Evolutionary conservation across 2,113 vertebrate genomes (phyloP).

Genomic region (Megatriorchis doriae): DNA sequence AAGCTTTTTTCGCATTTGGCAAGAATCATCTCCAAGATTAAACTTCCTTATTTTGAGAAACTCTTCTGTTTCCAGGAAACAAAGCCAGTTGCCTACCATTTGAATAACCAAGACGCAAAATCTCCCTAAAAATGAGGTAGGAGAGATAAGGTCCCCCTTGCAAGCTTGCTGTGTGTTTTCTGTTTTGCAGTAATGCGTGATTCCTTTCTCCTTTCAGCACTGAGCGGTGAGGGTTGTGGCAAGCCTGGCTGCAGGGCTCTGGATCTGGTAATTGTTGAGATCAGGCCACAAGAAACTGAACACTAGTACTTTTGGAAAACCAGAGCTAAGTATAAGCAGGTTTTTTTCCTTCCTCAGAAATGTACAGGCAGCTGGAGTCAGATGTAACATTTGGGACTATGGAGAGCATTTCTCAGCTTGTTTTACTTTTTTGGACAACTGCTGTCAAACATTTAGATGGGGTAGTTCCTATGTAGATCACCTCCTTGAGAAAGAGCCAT

Average conservation of each 20-base stretch:
- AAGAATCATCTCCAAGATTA: not conserved
- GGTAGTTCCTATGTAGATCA: not conserved
- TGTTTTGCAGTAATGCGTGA: not conserved
- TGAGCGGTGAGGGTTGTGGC: rapidly evolving
- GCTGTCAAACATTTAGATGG: too few species aligned
- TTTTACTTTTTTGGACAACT: not conserved
- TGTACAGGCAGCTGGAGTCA: not conserved
- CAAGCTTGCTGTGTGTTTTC: not conserved
- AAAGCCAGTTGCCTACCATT: not conserved
- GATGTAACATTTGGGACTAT: not conserved
- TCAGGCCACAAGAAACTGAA: not conserved
- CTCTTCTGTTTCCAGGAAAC: not conserved
- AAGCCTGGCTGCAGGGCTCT: not conserved
- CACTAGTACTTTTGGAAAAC: not conserved
- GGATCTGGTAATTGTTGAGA: not conserved
- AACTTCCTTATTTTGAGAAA: not conserved
- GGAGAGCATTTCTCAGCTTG: not conserved
- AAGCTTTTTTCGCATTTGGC: not conserved
- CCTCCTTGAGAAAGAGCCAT: not conserved
- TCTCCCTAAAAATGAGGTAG: not conserved
- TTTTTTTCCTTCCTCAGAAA: not conserved
- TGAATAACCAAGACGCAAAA: not conserved
- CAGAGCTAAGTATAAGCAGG: not conserved
- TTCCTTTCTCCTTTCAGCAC: not conserved
- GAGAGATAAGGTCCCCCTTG: not conserved